Conservation (phyloP, 2,888 invertebrate species). For the Atrina japonica region DNA sequence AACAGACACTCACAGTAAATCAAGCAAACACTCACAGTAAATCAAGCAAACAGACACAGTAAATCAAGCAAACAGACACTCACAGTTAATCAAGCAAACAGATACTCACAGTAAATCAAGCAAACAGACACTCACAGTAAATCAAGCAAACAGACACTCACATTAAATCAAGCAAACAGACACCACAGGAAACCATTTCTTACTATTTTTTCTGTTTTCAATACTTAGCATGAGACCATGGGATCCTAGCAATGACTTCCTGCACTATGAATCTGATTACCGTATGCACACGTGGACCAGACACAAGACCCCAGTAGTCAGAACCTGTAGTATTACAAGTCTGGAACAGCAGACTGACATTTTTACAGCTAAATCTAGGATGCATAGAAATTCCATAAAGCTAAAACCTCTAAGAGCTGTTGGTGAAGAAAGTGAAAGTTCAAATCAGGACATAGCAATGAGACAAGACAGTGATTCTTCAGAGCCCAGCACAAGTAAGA, state of each 20-base stretch:
- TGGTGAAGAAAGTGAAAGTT: conserved; percentile 70
- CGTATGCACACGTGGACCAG: conserved; percentile 89
- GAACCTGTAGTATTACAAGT: conserved; percentile 87
- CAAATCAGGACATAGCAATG: conserved; percentile 61
- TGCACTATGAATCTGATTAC: conserved; percentile 93
- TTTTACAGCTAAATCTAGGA: conserved; percentile 30
- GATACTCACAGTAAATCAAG: too few relatives aligned
- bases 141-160: too few relatives aligned
- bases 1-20: too few relatives aligned
- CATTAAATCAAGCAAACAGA: too few relatives aligned
- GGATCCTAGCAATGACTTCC: conserved; percentile 91
- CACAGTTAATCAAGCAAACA: too few relatives aligned
- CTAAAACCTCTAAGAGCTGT: conserved; percentile 53
- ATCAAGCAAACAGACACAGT: too few relatives aligned
- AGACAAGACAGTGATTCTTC: conserved; percentile 69
- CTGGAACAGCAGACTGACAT: conserved; percentile 79
- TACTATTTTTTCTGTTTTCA: conserved; percentile 12
- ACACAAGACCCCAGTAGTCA: conserved; percentile 88
- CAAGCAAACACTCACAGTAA: too few relatives aligned
- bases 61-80: too few relatives aligned
- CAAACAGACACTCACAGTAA: too few relatives aligned
- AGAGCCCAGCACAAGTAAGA: conserved; percentile 54
- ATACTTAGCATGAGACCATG: conserved; percentile 87
- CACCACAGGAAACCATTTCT: too few relatives aligned
- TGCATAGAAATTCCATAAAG: conserved; percentile 49